Evolutionary conservation across 2,113 vertebrate species (phyloP), one percentile per base, ranked within the genome.

Genomic region (Heterochromis multidens): DNA sequence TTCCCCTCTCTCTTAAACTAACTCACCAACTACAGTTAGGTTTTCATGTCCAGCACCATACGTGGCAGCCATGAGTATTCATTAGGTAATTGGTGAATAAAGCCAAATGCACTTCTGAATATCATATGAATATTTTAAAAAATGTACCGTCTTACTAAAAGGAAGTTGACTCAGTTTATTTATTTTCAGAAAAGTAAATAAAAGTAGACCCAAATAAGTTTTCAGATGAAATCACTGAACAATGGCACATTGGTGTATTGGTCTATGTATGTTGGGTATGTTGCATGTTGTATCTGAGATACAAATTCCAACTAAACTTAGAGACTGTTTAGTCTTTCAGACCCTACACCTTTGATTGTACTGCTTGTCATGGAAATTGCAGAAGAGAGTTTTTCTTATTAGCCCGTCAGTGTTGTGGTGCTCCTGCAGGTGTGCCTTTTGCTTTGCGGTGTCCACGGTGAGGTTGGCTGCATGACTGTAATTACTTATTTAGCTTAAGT

Each of bases 401-500:
- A 93, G 86, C 82, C 92, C 63, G 77, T 92, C 60, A 65, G 54
- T 92, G 89, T 96, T 94, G 91, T 82, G 88, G 81, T 23, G 65
- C 91, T 91, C 82, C 81, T 91, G 93, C 90, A 96, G 93, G 95
- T 96, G 95, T 91, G 90, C 87, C 86, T 93, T 59, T 88, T 72
- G 85, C 90, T 93, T 95, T 62, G 83, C 37, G 79, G 91, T 88
- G 84, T 85, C 89, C 91, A 78, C 58, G 82, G 92, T 83, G 93
- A 96, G 93, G 95, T 95, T 95, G 95, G 92, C 90, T 93, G 87
- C 90, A 94, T 79, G 91, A 93, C 88, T 94, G 91, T 95, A 95
- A 96, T 96, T 95, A 94, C 94, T 96, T 94, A 96, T 96, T 96
- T 96, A 95, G 92, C 90, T 90, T 93, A 95, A 95, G 94, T 94